Base-by-base conservation (phyloP, 1,140 invertebrate genomes). In the Drosophila parvula region DNA sequence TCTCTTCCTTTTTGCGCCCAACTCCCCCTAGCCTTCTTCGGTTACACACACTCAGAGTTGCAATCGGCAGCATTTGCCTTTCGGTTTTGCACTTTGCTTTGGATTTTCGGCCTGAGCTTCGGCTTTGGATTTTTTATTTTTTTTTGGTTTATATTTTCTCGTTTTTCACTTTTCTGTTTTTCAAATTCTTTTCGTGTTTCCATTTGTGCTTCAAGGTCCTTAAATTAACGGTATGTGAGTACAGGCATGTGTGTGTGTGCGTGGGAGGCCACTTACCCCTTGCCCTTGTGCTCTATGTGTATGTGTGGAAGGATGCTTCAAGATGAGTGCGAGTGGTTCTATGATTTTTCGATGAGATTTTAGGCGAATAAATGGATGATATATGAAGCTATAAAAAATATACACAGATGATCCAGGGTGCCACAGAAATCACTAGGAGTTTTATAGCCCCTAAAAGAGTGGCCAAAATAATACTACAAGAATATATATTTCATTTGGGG, bases 21-120 rank as follows among this genome's bases (percentile, higher is more conserved):
- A 50, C 16, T 68, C 8, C 44, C 30, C 61, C n/a, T n/a, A n/a
- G n/a, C n/a, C n/a, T 36, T 53, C 50, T 36, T 61, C 32, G n/a
- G 47, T 32, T 22, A 16, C 22, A 22, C 40, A 43, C 62, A 45
- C 65, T 63, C 40, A 30, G 36, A 70, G 64, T 18, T 71, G 43
- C 69, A 73, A 71, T 73, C 67, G 45, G 45, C 45, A 34, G 59
- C 12, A 43, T 28, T 63, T 75, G 48, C 43, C 59, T 64, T 75
- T 74, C 34, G 58, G 50, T 9, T 41, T 63, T 40, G 10, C 34
- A 47, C 59, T 48, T 32, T 64, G 22, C 45, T 71, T 58, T 71
- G 62, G 36, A 34, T 51, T 55, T 51, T n/a, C 27, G 59, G 22
- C 36, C 30, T 57, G 11, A 55, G 53, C 55, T 64, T 44, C n/a